phyloP scores from a whole-genome alignment of 2,888 invertebrate genomes.

The Archaeoteleia sp. region DNA sequence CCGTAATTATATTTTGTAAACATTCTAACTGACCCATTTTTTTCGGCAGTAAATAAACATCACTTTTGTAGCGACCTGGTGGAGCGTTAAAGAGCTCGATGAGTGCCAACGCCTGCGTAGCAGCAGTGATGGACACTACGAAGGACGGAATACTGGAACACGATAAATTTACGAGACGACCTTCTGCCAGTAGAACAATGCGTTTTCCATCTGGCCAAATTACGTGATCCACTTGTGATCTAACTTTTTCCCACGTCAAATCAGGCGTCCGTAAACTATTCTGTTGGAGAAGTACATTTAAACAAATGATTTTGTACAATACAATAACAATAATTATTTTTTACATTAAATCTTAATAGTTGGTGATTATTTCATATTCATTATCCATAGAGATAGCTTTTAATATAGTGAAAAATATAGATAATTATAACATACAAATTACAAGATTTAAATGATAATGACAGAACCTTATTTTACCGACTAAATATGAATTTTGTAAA shows the following conservation, averaged over 20 bases:
- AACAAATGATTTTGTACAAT: too few species aligned
- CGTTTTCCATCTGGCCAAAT: constrained; percentile 98
- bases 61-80: constrained; percentile 94
- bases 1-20: too few species aligned
- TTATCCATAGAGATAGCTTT: too few species aligned
- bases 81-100: constrained; percentile 99
- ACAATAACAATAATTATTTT: constrained; percentile 3
- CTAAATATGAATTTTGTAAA: too few species aligned
- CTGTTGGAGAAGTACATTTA: constrained; percentile 76
- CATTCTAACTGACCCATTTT: constrained; percentile 88
- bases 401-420: too few species aligned
- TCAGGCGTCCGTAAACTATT: constrained; percentile 95
- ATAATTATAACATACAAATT: too few species aligned
- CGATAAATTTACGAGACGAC: constrained; percentile 95
- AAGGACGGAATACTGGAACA: constrained; percentile 98
- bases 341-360: background rate
- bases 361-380: too few species aligned
- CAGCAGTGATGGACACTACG: constrained; percentile 97
- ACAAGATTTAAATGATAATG: too few species aligned
- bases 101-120: constrained; percentile 96
- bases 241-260: constrained; percentile 96
- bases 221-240: constrained; percentile 98
- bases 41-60: constrained; percentile 97
- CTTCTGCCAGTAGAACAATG: constrained; percentile 94
- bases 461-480: too few species aligned